Base-by-base conservation (phyloP, 2,888 invertebrate species). In the Mongoloraphidia duomilia region DNA sequence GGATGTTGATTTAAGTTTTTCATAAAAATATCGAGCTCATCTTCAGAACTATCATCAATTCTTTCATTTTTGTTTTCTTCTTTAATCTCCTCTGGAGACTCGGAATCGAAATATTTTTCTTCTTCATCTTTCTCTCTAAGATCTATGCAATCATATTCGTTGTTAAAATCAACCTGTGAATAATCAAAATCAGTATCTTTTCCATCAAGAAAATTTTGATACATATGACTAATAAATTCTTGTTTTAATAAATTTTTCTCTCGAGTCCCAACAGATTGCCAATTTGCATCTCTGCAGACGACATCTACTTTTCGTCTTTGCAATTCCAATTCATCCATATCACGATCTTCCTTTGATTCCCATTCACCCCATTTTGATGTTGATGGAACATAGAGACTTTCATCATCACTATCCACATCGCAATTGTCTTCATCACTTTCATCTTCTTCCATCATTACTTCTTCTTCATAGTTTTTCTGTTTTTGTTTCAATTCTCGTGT, bases 81-180 rank as follows among this genome's bases (percentile, higher is more conserved):
- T 13, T 58, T 58, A 49, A 55, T 57, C 46, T 57, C 53, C 37
- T 58, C 56, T 54, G 83, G 80, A 33, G 79, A 76, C 64, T 90
- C 90, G 4, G 82, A 80, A 65, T 91, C 90, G 70, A 94, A 94
- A 65, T 94, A 94, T 61, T 80, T 82, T 58, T 94, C 93, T 66
- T 94, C 90, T 55, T 82, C 85, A 67, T 94, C 93, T 58, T 80
- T 81, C 40, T 79, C 79, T 51, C 80, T 66, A 47, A 84, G 75
- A 50, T 82, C 81, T 53, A 83, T 63, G 58, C 80, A 76, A 65
- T 94, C 93, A 66, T 85, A 86, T 47, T 80, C 80, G 41, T 82
- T 77, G 69, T 91, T 84, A 56, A 81, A 73, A 65, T 94, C 93
- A 4, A 94, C 82, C 53, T 73, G 70, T 38, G 78, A 71, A 61